These are phyloP conservation scores for Lasioglossum lativentre DNA, from an alignment of 2,888 invertebrate genomes.

Conservation along the genomic window DNA sequence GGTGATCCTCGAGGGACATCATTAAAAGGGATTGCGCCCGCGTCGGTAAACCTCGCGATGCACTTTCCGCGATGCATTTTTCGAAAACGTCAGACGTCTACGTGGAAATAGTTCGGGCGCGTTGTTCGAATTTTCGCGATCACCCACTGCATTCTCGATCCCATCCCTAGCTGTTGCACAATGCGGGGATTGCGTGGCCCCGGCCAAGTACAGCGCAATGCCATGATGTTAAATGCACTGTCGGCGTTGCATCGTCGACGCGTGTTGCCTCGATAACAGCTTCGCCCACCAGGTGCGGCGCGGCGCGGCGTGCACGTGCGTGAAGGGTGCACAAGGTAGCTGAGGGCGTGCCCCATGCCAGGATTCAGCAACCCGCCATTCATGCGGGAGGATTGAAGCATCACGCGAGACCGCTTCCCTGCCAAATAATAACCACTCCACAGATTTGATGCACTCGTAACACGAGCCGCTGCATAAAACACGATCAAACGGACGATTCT, in stretches of 20 bases:
- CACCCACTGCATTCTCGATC: constrained; percentile 11
- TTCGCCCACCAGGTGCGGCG: constrained; percentile 21
- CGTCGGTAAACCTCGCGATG: not conserved
- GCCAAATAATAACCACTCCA: not conserved
- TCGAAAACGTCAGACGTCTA: too few species aligned
- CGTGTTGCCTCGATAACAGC: constrained; percentile 43
- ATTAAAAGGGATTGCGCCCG: not conserved
- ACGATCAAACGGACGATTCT: not conserved
- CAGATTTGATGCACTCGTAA: not conserved
- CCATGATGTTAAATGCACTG: constrained; percentile 45
- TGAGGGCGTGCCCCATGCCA: constrained; percentile 27
- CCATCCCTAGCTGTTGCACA: constrained; percentile 53
- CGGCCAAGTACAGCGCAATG: constrained; percentile 49
- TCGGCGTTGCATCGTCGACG: constrained; percentile 37
- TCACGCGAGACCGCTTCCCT: constrained; percentile 3
- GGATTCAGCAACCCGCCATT: constrained; percentile 47
- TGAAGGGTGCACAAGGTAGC: constrained; percentile 30
- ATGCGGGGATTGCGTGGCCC: constrained; percentile 56
- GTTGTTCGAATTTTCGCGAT: not conserved
- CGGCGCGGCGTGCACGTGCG: constrained; percentile 48
- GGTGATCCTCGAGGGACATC: not conserved
- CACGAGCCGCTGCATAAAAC: not conserved
- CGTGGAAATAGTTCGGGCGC: not conserved
- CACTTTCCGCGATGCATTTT: not conserved
- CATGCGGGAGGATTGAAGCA: constrained; percentile 38